Evolutionary conservation across 2,113 vertebrate species (phyloP).

Genomic region (Carettochelys insculpta): DNA sequence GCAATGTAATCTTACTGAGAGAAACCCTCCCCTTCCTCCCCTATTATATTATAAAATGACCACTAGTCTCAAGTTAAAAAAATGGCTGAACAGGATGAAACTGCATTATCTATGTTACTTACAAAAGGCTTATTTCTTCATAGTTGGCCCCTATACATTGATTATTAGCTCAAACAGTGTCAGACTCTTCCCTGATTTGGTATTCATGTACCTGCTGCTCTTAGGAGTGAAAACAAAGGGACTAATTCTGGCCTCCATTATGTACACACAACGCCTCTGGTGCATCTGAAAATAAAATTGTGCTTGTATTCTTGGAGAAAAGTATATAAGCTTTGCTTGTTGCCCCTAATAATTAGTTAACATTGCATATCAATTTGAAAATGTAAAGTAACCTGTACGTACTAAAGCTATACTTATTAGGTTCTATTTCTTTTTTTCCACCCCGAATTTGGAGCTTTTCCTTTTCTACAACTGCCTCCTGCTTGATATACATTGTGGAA

Average conservation of each 20-base stretch:
- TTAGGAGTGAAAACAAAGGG: neutral
- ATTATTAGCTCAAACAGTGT: neutral
- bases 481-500: constrained; percentile 5
- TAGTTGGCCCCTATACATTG: accelerated
- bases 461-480: neutral
- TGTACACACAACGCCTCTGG: neutral
- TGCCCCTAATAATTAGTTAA: constrained; percentile 29
- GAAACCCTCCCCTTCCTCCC: too few species aligned
- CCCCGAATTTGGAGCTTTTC: neutral
- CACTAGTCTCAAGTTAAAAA: neutral
- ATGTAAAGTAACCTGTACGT: neutral
- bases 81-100: too few species aligned
- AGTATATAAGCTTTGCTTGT: neutral
- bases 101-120: neutral
- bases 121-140: neutral
- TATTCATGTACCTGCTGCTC: constrained; percentile 22
- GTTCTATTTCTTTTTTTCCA: neutral
- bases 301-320: neutral
- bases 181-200: constrained; percentile 1
- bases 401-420: neutral
- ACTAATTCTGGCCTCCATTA: neutral
- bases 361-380: neutral
- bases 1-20: too few species aligned
- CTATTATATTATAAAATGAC: neutral
- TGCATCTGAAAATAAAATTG: constrained; percentile 38